phyloP scores from a whole-genome alignment of 2,888 invertebrate genomes.

The Salticus scenicus region DNA sequence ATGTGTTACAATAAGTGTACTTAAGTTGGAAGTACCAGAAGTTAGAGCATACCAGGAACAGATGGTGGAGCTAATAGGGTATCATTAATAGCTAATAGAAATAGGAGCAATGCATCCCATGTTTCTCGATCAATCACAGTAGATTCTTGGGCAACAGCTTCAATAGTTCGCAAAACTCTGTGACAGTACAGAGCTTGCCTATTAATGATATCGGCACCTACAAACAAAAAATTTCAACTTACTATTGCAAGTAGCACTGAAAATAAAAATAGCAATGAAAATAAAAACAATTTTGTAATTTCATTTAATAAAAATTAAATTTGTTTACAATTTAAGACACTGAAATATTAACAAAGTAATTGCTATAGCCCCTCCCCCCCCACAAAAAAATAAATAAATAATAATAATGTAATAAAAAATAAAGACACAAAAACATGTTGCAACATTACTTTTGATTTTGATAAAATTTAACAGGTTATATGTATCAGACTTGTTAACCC shows the following conservation, averaged over 20 bases:
- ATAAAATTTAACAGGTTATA: too few relatives aligned
- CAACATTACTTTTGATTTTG: too few relatives aligned
- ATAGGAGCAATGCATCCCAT: slow-evolving; percentile 91
- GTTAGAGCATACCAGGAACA: slow-evolving; percentile 81
- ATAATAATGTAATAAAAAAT: too few relatives aligned
- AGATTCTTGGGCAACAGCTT: slow-evolving; percentile 86
- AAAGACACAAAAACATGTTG: too few relatives aligned
- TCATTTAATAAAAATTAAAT: not conserved
- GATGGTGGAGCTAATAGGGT: slow-evolving; percentile 93
- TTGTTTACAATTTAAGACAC: too few relatives aligned
- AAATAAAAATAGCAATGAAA: slow-evolving; percentile 27
- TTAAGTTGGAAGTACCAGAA: too few relatives aligned
- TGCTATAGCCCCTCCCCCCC: too few relatives aligned
- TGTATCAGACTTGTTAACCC: too few relatives aligned
- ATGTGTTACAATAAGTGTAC: too few relatives aligned
- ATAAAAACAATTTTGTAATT: slow-evolving; percentile 30
- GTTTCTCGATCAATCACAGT: slow-evolving; percentile 87
- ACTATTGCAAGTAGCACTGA: not conserved
- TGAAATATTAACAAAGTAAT: too few relatives aligned
- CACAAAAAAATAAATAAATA: too few relatives aligned
- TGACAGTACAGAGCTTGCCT: slow-evolving; percentile 95
- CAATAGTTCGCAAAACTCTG: slow-evolving; percentile 88
- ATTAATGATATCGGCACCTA: slow-evolving; percentile 87
- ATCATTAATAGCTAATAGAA: slow-evolving; percentile 92
- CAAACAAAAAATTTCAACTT: slow-evolving; percentile 42